These are phyloP conservation scores for Epizoanthus illoricatus DNA, from an alignment of 92 coral and sea anemone species.

Conservation along the genomic window DNA sequence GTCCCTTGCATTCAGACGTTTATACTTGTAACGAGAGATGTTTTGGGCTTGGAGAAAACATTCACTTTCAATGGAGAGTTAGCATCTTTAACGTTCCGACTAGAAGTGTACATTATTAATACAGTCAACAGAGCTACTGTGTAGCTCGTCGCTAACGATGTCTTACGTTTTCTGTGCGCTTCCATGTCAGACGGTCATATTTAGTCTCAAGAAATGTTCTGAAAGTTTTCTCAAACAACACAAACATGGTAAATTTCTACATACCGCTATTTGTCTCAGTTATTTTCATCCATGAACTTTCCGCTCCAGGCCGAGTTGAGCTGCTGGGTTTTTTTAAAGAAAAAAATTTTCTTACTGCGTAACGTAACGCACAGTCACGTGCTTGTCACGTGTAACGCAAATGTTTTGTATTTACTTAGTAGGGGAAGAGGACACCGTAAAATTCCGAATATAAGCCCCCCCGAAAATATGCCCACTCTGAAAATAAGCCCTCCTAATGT, in stretches of 20 bases:
- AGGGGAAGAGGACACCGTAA: too few relatives aligned
- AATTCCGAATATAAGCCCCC: too few relatives aligned
- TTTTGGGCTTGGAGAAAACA: not conserved
- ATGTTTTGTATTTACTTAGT: too few relatives aligned
- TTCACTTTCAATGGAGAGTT: not conserved
- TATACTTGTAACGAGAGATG: not conserved
- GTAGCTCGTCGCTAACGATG: not conserved
- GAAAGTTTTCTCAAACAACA: not conserved
- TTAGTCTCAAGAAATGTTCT: not conserved
- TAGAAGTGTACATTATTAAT: conserved; percentile 15
- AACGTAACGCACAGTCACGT: not conserved
- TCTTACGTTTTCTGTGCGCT: too few relatives aligned
- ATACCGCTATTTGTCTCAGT: not conserved
- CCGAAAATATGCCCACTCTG: too few relatives aligned
- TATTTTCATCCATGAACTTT: not conserved
- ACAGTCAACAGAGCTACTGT: not conserved
- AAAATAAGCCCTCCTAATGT: too few relatives aligned
- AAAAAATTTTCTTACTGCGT: not conserved
- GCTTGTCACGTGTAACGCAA: not conserved
- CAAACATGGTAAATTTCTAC: not conserved
- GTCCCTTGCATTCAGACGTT: too few relatives aligned
- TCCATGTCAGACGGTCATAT: too few relatives aligned
- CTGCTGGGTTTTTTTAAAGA: not conserved
- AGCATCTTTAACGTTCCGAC: conserved; percentile 11
- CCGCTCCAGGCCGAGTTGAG: not conserved